Conservation (phyloP, 2,113 vertebrate species). For the Hyperoodon ampullatus region DNA sequence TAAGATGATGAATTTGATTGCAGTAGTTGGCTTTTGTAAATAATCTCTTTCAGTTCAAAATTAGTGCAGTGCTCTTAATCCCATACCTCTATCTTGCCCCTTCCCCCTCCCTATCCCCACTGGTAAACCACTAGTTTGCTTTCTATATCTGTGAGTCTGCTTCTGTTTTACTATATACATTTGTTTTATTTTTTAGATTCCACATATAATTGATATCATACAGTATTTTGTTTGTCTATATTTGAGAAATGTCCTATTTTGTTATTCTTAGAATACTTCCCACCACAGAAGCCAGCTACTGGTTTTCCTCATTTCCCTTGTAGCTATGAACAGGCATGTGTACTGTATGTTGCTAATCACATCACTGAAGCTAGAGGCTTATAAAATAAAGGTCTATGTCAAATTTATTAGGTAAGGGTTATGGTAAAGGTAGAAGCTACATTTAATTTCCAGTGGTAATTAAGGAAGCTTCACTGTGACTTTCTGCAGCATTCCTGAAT, state of each 20-base stretch:
- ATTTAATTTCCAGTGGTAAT: not conserved
- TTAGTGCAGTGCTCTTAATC: not conserved
- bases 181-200: not conserved
- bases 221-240: not conserved
- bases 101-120: not conserved
- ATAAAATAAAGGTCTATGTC: not conserved
- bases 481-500: not conserved
- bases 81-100: not conserved
- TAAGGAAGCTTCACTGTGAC: not conserved
- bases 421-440: not conserved
- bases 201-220: not conserved
- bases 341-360: not conserved
- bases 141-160: not conserved
- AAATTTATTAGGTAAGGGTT: not conserved
- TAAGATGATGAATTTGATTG: not conserved
- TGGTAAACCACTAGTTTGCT: not conserved
- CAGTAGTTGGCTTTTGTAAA: not conserved
- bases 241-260: not conserved
- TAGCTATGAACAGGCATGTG: not conserved
- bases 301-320: not conserved
- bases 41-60: not conserved
- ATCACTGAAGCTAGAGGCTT: not conserved
- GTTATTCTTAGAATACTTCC: not conserved
- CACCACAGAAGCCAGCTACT: not conserved
- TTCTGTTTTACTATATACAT: not conserved